These are phyloP conservation scores for Anagyrus pseudococci DNA, from an alignment of 2,888 invertebrate species.

Conservation along the genomic window DNA sequence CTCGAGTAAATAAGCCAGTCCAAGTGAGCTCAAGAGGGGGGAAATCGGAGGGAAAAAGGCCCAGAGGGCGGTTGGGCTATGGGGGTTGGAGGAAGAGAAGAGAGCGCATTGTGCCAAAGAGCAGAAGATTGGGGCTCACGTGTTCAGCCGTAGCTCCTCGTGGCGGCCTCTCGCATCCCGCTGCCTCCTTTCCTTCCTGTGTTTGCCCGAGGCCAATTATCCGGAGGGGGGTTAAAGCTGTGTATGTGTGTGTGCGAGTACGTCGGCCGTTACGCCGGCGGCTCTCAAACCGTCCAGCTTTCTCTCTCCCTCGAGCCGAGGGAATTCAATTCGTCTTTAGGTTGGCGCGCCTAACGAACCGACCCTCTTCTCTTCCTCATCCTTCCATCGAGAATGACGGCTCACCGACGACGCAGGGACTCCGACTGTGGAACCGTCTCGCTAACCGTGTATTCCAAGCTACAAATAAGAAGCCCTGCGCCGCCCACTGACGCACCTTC, in stretches of 20 bases:
- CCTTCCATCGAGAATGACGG: not conserved
- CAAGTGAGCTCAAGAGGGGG: not conserved
- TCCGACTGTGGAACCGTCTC: too few species aligned
- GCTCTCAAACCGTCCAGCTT: too few species aligned
- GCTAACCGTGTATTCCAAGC: too few species aligned
- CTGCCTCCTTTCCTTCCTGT: conserved; percentile 13
- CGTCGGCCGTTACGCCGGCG: too few species aligned
- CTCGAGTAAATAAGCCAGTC: conserved; percentile 13
- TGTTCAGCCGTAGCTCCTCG: not conserved
- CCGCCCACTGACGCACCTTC: not conserved
- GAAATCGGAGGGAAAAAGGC: not conserved
- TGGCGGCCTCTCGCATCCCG: too few species aligned
- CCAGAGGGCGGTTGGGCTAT: not conserved
- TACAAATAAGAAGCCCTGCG: not conserved
- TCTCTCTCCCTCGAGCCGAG: conserved; percentile 30
- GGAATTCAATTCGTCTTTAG: conserved; percentile 45
- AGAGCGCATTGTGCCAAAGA: not conserved
- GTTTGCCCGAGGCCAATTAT: conserved; percentile 41
- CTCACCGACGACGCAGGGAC: too few species aligned
- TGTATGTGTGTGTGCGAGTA: conserved; percentile 26
- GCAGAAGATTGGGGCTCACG: not conserved
- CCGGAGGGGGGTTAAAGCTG: conserved; percentile 37
- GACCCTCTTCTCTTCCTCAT: conserved; percentile 9
- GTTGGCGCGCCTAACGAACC: conserved; percentile 39
- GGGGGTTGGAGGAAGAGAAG: not conserved